Percentiles rank a stretch among this genome's conserved stretches.
These are phyloP conservation scores for Hyalella azteca DNA, from an alignment of 2,888 invertebrate genomes.

Conservation along the genomic window DNA sequence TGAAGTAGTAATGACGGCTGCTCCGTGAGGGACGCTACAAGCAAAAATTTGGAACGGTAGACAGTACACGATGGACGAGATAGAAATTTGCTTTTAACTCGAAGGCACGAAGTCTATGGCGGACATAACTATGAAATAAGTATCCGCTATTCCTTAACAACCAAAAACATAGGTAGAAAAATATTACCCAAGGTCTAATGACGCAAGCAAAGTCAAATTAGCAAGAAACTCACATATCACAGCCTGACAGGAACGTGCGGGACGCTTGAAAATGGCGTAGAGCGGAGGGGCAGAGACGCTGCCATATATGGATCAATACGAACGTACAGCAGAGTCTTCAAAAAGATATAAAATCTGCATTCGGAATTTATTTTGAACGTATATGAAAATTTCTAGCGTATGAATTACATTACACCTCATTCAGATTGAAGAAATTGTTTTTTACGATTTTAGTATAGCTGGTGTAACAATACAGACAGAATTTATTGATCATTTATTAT, in stretches of 20 bases:
- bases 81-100: background rate
- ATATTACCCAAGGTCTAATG: background rate
- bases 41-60: constrained; percentile 38
- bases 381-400: too few species aligned
- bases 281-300: constrained; percentile 51
- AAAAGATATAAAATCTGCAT: too few species aligned
- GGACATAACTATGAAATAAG: background rate
- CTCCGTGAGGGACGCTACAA: constrained; percentile 36
- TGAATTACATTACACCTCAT: too few species aligned
- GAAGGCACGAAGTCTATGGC: background rate
- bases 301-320: constrained; percentile 57
- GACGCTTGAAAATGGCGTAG: constrained; percentile 58
- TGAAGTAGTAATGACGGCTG: background rate
- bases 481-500: too few species aligned
- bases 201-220: background rate
- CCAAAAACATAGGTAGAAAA: background rate
- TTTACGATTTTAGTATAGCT: too few species aligned
- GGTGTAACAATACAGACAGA: too few species aligned
- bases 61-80: constrained; percentile 9
- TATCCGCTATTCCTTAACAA: background rate
- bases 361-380: too few species aligned
- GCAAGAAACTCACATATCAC: constrained; percentile 58
- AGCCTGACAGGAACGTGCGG: constrained; percentile 59
- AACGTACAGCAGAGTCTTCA: constrained; percentile 7
- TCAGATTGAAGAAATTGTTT: too few species aligned